These are phyloP conservation scores for Julus scandinavius DNA, from an alignment of 2,888 invertebrate species.

Conservation along the genomic window DNA sequence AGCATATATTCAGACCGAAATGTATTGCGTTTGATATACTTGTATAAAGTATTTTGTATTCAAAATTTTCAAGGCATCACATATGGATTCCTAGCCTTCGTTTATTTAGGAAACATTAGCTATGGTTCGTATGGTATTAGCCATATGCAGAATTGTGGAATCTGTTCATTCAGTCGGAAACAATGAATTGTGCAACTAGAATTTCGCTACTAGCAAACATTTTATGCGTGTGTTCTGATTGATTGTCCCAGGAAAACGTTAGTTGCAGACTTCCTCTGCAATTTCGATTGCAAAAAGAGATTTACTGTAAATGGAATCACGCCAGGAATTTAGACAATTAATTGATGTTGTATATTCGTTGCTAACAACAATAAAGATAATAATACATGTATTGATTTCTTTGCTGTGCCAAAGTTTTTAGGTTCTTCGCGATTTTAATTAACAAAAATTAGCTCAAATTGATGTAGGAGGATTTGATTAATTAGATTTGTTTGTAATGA, in stretches of 20 bases:
- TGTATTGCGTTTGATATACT: no score
- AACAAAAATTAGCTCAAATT: slow-evolving; percentile 29
- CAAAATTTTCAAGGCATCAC: no score
- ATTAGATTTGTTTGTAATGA: neutral
- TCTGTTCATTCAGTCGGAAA: neutral
- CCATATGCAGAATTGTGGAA: neutral
- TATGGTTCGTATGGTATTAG: neutral
- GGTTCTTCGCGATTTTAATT: neutral
- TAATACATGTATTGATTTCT: neutral
- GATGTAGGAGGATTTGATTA: neutral
- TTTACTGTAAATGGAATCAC: neutral
- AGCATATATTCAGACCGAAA: no score
- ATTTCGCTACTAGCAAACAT: neutral
- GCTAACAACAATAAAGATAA: neutral
- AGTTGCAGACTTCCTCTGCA: slow-evolving; percentile 3
- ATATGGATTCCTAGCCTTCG: no score
- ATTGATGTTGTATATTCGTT: neutral
- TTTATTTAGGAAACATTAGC: neutral
- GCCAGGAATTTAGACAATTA: neutral
- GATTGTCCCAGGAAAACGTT: slow-evolving; percentile 3
- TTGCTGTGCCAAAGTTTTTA: neutral
- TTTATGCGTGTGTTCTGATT: neutral
- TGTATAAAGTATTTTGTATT: no score
- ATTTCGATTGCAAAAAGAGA: neutral
- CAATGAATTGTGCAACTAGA: neutral